Percentiles rank a stretch among this genome's conserved stretches.
phyloP scores from a whole-genome alignment of 2,797 vertebrate genomes.

The Tympanoctomys barrerae region DNA sequence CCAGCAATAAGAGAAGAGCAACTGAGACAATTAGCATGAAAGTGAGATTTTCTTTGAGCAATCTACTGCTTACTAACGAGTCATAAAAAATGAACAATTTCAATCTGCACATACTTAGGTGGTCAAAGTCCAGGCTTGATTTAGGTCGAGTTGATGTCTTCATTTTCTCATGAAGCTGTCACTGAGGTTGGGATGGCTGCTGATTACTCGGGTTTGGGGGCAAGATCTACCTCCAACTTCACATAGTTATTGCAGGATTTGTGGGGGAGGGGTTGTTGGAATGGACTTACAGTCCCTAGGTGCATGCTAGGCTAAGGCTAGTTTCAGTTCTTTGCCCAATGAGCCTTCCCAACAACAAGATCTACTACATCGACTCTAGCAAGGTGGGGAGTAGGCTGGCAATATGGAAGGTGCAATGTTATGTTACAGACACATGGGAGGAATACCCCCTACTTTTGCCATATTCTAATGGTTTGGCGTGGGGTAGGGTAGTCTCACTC shows the following conservation, averaged over 20 bases:
- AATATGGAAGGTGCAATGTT: background rate
- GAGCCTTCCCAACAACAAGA: background rate
- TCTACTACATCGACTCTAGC: background rate
- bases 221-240: background rate
- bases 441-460: background rate
- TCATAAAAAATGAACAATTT: background rate
- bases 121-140: background rate
- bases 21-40: no score
- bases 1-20: no score
- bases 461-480: background rate
- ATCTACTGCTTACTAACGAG: background rate
- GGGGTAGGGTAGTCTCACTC: background rate
- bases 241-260: background rate
- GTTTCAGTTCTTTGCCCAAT: background rate
- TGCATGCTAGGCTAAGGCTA: background rate
- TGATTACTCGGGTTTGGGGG: background rate
- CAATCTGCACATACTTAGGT: background rate
- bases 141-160: background rate
- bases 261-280: background rate
- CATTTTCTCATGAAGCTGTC: background rate
- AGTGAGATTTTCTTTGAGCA: background rate
- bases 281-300: background rate
- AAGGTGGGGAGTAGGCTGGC: background rate
- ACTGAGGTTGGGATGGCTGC: no score
- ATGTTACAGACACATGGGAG: fast-evolving